Base-by-base conservation (phyloP, 2,113 vertebrate genomes). In the Mormyrus iriodes region DNA sequence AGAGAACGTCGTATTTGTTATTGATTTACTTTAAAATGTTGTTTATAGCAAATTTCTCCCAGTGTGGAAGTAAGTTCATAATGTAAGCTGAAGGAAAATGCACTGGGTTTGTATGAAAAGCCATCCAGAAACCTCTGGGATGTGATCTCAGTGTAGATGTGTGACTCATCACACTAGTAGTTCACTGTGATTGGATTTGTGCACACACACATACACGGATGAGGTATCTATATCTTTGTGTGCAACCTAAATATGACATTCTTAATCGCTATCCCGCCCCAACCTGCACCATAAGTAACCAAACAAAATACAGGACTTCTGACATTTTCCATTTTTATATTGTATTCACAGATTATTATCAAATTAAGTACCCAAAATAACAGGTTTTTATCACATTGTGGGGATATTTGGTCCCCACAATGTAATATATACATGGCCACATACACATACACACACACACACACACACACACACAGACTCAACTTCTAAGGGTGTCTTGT, bases 181-280 rank as follows among this genome's bases (percentile, higher is more conserved):
- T 84, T 42, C 35, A n/a, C 21, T 39, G 13, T 88, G 73, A 88
- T 79, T 88, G 73, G n/a, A 55, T 44, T 73, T 88, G 44, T 49
- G n/a, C 51, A n/a, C 21, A 55, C 48, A 49, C 48, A 21, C 53
- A 58, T 6, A 24, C 55, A 24, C 53, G 19, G 17, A 44, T 79
- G 39, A 53, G 52, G 52, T 53, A 19, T 53, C 15, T 21, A 19
- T 61, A 24, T 61, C 21, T n/a, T n/a, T 61, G 21, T 61, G 21
- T n/a, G 7, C 8, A 7, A 2, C n/a, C 3, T 17, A 19, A 53
- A 19, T 4, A 19, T 58, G 6, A 58, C 21, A 2, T 12, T 7
- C 55, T 24, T n/a, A n/a, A 58, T 21, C 21, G 19, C 6, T 24
- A 24, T 21, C 55, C 21, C 21, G 21, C 2, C 55, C 21, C 24